Conservation (phyloP, 1,140 invertebrate genomes). For the Cotesia glomerata region DNA sequence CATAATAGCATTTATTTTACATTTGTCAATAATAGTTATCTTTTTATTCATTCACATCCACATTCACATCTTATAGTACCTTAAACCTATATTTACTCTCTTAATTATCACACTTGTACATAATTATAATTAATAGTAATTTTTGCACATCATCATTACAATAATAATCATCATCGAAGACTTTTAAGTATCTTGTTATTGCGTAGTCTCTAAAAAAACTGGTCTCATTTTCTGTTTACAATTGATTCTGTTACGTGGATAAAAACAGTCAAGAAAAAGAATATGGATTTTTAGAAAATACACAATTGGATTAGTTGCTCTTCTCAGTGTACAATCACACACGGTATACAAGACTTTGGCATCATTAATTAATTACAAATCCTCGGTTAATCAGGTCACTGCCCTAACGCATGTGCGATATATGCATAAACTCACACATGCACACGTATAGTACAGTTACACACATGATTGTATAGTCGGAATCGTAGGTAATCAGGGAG, state of each 20-base stretch:
- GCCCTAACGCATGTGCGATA: no score
- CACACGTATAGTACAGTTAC: no score
- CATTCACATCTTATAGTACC: conserved; percentile 2
- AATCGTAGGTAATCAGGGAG: conserved; percentile 23
- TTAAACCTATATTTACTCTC: conserved; percentile 17
- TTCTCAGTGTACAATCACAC: no score
- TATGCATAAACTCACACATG: no score
- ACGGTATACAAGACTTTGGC: no score
- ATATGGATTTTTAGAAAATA: no score
- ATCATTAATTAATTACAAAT: no score
- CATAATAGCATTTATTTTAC: conserved; percentile 60
- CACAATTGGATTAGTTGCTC: no score
- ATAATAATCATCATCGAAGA: not conserved
- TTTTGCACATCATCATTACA: conserved; percentile 10
- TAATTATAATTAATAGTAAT: not conserved
- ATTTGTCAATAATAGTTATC: conserved; percentile 27
- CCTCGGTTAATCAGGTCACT: no score
- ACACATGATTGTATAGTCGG: conserved; percentile 15
- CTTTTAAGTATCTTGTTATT: not conserved
- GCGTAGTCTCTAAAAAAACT: not conserved
- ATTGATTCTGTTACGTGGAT: no score
- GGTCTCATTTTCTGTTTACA: no score
- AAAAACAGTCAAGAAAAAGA: no score
- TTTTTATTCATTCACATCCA: conserved; percentile 20
- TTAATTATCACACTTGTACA: conserved; percentile 16